Evolutionary conservation across 2,113 vertebrate genomes (phyloP), one percentile per base, ranked within the genome.

Genomic region (Odocoileus hemionus): DNA sequence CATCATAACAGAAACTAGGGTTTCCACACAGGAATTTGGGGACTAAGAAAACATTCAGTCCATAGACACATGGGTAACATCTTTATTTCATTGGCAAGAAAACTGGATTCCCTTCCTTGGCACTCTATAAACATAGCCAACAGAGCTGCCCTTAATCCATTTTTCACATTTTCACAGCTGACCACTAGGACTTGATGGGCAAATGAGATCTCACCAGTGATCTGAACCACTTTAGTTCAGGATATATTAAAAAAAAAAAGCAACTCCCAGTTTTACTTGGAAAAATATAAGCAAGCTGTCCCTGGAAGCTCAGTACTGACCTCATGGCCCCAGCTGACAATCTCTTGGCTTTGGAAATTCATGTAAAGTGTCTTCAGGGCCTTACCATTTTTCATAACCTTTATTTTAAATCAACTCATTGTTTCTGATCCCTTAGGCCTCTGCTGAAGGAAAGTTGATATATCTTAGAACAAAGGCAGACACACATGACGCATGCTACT

Each of bases 341-440:
- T 67, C 39, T 67, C 36, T 74, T 82, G 47, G 78, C 57, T 94
- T 89, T 92, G 52, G 54, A 97, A 96, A 97, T 91, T 67, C 13
- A 19, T 86, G 33, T 82, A 25, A 87, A 90, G 19, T 16, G 43
- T 91, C 97, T 92, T 95, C 4, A 30, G 89, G 64, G 74, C 12
- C 47, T 96, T 97, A 93, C 36, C 47, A 85, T 90, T 95, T 96
- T 97, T 55, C 78, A 78, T 96, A 97, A 97, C 64, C 76, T 96
- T 97, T 94, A 90, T 76, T 97, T 98, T 64, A 80, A 97, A 88
- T 82, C 58, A 94, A 11, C 70, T 79, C 21, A 26, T 87, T 74
- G 45, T 82, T 86, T 93, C 58, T 87, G 57, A 86, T 85, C 57
- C 80, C 94, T 13, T 8, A 45, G 96, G 83, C n/a, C 14, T 84